Evolutionary conservation across 2,888 invertebrate genomes (phyloP).

Genomic region (Eubasilissa splendida): DNA sequence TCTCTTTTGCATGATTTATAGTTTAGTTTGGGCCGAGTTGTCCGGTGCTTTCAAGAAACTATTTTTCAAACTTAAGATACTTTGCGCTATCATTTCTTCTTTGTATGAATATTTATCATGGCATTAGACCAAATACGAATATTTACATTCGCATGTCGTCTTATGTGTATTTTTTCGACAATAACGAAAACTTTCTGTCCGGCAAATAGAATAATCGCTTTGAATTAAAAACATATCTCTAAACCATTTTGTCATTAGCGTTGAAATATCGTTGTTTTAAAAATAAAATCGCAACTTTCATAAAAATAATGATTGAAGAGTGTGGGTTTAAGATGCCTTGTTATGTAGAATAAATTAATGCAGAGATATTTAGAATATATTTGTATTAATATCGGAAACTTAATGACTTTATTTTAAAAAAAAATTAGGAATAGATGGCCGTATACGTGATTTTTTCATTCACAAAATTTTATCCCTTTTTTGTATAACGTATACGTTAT

Average conservation of each 20-base stretch:
- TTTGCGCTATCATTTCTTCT: conserved; percentile 55
- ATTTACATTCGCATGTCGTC: conserved; percentile 35
- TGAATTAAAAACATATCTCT: background rate
- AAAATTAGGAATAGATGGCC: too few species aligned
- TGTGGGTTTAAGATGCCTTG: too few species aligned
- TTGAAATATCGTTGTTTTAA: too few species aligned
- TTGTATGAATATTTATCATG: conserved; percentile 58
- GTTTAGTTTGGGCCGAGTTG: conserved; percentile 51
- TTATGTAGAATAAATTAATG: too few species aligned
- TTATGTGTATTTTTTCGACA: conserved; percentile 32
- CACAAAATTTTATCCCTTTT: too few species aligned
- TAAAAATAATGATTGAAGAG: background rate
- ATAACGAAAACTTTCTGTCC: conserved; percentile 8
- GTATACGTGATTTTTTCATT: too few species aligned
- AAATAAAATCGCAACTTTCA: too few species aligned
- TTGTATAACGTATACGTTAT: too few species aligned
- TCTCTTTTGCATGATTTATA: conserved; percentile 56
- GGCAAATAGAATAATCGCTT: background rate
- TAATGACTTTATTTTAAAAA: too few species aligned
- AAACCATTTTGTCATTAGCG: too few species aligned
- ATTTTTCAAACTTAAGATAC: conserved; percentile 52
- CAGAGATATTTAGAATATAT: too few species aligned
- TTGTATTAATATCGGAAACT: too few species aligned
- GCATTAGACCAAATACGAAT: conserved; percentile 53
- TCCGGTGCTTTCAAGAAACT: conserved; percentile 57